Base-by-base conservation (phyloP, 2,888 invertebrate species). In the Campoletis raptor region DNA sequence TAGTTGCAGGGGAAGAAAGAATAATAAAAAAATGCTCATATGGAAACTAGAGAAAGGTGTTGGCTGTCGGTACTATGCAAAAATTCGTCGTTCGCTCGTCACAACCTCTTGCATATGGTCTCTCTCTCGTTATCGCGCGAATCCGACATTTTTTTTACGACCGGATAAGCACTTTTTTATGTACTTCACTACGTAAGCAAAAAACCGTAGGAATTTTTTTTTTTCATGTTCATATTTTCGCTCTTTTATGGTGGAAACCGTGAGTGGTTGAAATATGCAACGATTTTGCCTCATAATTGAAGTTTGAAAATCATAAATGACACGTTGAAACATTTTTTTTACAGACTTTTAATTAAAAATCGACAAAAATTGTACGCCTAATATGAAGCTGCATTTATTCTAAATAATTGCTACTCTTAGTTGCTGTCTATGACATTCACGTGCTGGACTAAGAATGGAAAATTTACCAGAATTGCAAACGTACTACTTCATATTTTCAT, bases 121-220 rank as follows among this genome's bases (percentile, higher is more conserved):
- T 78, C 67, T 36, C 77, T 36, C 77, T 42, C 61, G 72, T 81
- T 86, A 83, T 86, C 86, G 73, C 69, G 36, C 64, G 24, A 45
- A 86, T 72, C 72, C 72, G 45, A 61, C 64, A 83, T 78, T 78
- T 83, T 86, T 86, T 86, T 86, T 78, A 78, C 78, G 74, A 70
- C 76, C 37, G 9, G 18, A 10, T 42, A 70, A 64, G 52, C 54
- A 4, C 52, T 78, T 83, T 83, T 86, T 86, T 78, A 78, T 67
- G 45, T 52, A 52, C 57, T 42, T 54, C 69, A 61, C 67, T 30
- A 67, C 72, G 70, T 74, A 52, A 45, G 78, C 67, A 45, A 81
- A 84, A 86, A 81, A 54, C 12, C 15, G 54, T 12, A 40, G 18
- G 42, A 72, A 48, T 48, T 40, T 69, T 30, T 73, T 82, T 70